These are phyloP conservation scores for Drosophila cardini DNA, from an alignment of 1,140 invertebrate genomes.

Conservation along the genomic window DNA sequence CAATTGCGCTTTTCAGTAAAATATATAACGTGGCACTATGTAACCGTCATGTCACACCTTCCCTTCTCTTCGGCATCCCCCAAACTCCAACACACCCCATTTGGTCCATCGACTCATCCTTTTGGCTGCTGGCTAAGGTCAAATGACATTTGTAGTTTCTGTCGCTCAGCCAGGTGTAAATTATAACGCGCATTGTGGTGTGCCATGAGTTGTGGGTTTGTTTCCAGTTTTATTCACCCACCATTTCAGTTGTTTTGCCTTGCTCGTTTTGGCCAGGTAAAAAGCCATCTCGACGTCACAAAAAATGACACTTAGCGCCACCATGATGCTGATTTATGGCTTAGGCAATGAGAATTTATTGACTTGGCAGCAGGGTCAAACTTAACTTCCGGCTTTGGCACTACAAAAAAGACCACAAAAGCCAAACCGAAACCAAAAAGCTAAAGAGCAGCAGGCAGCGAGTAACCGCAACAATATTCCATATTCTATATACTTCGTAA, in stretches of 20 bases:
- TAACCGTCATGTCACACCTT: constrained; percentile 37
- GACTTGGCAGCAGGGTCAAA: constrained; percentile 76
- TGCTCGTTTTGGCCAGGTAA: constrained; percentile 63
- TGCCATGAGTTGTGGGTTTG: constrained; percentile 60
- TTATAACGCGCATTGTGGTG: constrained; percentile 78
- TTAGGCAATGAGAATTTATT: constrained; percentile 83
- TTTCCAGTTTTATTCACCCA: constrained; percentile 10
- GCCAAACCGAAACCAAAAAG: not conserved
- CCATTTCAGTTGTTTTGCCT: constrained; percentile 50
- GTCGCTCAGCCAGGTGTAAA: constrained; percentile 70
- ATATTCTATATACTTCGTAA: constrained; percentile 42
- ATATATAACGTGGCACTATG: constrained; percentile 72
- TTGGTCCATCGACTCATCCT: not conserved
- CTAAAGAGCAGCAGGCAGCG: not conserved
- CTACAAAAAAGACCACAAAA: not conserved
- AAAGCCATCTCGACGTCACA: constrained; percentile 76
- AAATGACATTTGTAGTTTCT: constrained; percentile 77
- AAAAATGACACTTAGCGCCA: constrained; percentile 82
- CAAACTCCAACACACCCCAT: not conserved
- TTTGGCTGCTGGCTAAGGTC: constrained; percentile 55
- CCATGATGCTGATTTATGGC: constrained; percentile 82
- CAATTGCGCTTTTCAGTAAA: constrained; percentile 71
- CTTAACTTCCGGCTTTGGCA: constrained; percentile 41
- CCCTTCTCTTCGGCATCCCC: not conserved
- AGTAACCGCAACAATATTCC: constrained; percentile 41